Evolutionary conservation across 1,140 invertebrate genomes (phyloP).

Genomic region (Macrobrachium nipponense): DNA sequence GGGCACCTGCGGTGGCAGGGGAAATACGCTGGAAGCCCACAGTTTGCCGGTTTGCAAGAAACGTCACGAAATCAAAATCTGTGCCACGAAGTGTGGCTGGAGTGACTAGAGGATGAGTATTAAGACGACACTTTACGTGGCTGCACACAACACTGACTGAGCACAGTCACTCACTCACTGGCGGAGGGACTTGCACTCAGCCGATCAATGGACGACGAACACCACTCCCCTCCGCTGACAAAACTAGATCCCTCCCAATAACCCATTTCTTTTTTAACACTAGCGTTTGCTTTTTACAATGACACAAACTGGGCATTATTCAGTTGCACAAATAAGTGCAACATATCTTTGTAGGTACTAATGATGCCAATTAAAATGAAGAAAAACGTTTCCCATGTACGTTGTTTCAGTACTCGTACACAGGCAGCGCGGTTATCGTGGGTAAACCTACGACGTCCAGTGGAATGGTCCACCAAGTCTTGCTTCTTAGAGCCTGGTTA

Average conservation of each 20-base stretch:
- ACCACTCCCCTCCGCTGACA: slow-evolving; percentile 42
- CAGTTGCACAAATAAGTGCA: background rate
- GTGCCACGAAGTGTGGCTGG: slow-evolving; percentile 59
- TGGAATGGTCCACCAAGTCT: background rate
- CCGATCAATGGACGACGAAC: slow-evolving; percentile 63
- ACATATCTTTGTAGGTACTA: background rate
- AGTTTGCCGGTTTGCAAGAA: slow-evolving; percentile 63
- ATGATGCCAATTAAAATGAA: background rate
- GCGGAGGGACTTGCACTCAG: slow-evolving; percentile 51
- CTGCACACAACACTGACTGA: slow-evolving; percentile 62
- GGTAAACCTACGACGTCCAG: slow-evolving; percentile 31
- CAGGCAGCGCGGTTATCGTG: slow-evolving; percentile 31
- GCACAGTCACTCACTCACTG: slow-evolving; percentile 63
- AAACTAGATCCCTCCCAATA: slow-evolving; percentile 49
- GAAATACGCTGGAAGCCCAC: slow-evolving; percentile 65
- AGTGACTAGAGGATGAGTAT: slow-evolving; percentile 64
- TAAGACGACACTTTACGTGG: slow-evolving; percentile 57
- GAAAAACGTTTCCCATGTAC: slow-evolving; percentile 3
- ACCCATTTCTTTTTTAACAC: background rate
- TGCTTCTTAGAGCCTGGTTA: background rate
- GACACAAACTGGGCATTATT: background rate
- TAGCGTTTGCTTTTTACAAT: background rate
- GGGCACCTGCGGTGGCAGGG: slow-evolving; percentile 64
- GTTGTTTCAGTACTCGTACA: slow-evolving; percentile 25
- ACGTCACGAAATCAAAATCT: slow-evolving; percentile 59